Percentiles rank a stretch among this genome's conserved stretches.
Evolutionary conservation across 2,113 vertebrate genomes (phyloP).

Genomic region (Myotis yumanensis): DNA sequence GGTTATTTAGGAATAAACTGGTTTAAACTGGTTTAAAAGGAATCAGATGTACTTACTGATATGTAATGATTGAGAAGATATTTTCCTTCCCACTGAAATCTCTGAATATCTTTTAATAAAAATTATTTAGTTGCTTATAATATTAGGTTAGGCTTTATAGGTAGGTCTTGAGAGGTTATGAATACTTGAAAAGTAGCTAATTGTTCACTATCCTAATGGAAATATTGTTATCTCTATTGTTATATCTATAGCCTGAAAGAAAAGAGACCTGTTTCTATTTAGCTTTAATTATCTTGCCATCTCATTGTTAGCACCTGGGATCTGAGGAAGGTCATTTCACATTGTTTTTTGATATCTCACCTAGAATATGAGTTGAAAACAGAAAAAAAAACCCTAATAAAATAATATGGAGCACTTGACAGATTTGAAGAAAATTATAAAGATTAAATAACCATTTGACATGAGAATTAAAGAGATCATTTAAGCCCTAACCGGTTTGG

Average conservation of each 20-base stretch:
- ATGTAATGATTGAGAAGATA: background rate
- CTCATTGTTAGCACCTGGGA: background rate
- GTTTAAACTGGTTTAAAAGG: background rate
- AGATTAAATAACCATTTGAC: conserved; percentile 29
- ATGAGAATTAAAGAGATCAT: background rate
- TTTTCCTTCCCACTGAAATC: conserved; percentile 19
- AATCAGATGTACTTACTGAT: background rate
- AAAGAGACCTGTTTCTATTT: background rate
- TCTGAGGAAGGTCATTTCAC: background rate
- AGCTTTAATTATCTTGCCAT: background rate
- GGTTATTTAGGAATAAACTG: background rate
- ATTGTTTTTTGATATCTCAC: background rate
- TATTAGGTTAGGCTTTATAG: background rate
- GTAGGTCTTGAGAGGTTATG: background rate
- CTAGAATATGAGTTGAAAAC: background rate
- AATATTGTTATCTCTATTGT: background rate
- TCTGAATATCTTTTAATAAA: conserved; percentile 29
- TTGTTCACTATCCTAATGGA: background rate
- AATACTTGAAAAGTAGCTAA: background rate
- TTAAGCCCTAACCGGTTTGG: no score
- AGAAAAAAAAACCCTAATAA: background rate
- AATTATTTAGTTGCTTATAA: background rate
- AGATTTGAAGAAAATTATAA: conserved; percentile 6
- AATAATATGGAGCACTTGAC: background rate
- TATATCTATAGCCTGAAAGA: background rate